Percentiles rank a stretch among this genome's conserved stretches.
phyloP scores from a whole-genome alignment of 2,797 vertebrate species.

The Crocidura indochinensis region DNA sequence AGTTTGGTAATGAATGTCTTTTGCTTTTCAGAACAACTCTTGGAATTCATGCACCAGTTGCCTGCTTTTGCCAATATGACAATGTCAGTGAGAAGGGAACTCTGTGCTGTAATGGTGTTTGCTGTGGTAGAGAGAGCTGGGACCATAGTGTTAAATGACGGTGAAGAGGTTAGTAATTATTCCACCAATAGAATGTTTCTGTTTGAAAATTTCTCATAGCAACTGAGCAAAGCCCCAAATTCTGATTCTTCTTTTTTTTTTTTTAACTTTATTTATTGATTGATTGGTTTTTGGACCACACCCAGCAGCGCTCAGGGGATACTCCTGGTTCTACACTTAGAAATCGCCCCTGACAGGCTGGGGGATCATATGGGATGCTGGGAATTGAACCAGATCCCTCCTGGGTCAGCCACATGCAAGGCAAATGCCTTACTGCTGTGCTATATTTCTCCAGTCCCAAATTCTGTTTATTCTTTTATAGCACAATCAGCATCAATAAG shows the following conservation, averaged over 20 bases:
- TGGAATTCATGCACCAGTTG: conserved; percentile 99
- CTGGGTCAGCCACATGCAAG: too few species aligned
- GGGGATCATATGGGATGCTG: too few species aligned
- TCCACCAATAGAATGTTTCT: not conserved
- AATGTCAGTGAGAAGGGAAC: conserved; percentile 98
- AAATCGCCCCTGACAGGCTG: too few species aligned
- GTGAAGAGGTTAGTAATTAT: conserved; percentile 95
- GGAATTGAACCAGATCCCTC: too few species aligned
- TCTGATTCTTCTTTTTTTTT: not conserved
- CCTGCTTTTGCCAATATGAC: conserved; percentile 99
- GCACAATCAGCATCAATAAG: not conserved
- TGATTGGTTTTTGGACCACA: too few species aligned
- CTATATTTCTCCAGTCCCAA: not conserved
- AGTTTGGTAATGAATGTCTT: conserved; percentile 74
- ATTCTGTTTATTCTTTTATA: not conserved
- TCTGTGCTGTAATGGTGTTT: conserved; percentile 99
- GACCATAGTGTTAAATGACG: conserved; percentile 98
- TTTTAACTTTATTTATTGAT: too few species aligned
- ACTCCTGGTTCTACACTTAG: too few species aligned
- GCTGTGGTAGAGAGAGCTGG: conserved; percentile 98
- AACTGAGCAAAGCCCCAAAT: not conserved
- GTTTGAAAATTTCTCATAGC: not conserved
- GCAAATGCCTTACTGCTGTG: too few species aligned
- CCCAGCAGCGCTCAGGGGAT: too few species aligned
- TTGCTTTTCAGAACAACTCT: conserved; percentile 96